Conservation (phyloP, 1,140 invertebrate genomes). For the Drosophila pachea region DNA sequence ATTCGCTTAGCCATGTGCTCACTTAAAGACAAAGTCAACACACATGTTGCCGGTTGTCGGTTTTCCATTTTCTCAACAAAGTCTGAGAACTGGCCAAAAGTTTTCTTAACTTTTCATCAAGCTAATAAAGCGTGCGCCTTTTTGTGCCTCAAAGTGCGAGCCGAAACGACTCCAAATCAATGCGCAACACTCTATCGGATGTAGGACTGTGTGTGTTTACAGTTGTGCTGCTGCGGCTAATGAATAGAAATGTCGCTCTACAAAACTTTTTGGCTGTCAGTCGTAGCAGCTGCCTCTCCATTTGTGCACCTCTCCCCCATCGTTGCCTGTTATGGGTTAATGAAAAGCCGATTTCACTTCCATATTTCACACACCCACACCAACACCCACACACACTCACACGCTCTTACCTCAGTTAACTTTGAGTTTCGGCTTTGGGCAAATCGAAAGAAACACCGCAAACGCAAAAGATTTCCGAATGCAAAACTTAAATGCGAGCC, state of each 20-base stretch:
- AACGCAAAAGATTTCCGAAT: conserved; percentile 58
- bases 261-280: conserved; percentile 62
- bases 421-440: conserved; percentile 55
- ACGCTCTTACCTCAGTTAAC: conserved; percentile 32
- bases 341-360: conserved; percentile 63
- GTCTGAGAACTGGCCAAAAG: conserved; percentile 32
- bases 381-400: conserved; percentile 13
- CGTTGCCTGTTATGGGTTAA: conserved; percentile 51
- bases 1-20: conserved; percentile 26
- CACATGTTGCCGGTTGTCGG: conserved; percentile 2
- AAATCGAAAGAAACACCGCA: background rate
- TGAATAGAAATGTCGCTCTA: conserved; percentile 74
- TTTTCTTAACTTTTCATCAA: conserved; percentile 69
- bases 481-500: conserved; percentile 63
- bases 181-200: conserved; percentile 26
- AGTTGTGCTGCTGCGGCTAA: conserved; percentile 48
- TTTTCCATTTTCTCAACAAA: conserved; percentile 19
- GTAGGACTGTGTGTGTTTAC: conserved; percentile 10
- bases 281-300: conserved; percentile 19
- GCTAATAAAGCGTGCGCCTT: conserved; percentile 68
- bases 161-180: conserved; percentile 54
- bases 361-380: conserved; percentile 32
- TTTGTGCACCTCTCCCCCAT: conserved; percentile 1
- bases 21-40: conserved; percentile 24
- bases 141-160: conserved; percentile 47